Base-by-base conservation (phyloP, 1,140 invertebrate species). In the Daktulosphaira vitifoliae region DNA sequence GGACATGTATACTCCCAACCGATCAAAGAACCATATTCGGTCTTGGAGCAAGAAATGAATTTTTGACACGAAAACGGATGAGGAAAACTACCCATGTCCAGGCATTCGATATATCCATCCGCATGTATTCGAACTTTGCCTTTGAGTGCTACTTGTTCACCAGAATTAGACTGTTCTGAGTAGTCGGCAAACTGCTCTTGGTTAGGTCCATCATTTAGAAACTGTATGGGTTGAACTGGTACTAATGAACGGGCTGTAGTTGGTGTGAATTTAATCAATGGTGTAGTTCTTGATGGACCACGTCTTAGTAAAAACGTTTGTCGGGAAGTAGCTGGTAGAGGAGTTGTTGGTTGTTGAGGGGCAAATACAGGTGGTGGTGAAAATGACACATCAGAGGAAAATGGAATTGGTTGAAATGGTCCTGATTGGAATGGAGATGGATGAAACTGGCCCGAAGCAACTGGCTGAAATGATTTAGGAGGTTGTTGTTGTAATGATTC, bases 1-100 rank as follows among this genome's bases (percentile, higher is more conserved):
- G 90, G 89, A 73, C 90, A 93, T 1, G 88, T 87, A 74, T 92
- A 92, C 68, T 90, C 88, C 82, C 88, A 92, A 2, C 88, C 89
- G 0, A 88, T 74, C 0, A 90, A 80, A 20, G 81, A 78, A 33
- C 84, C 84, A 69, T 82, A 85, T 50, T 89, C 86, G 77, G 89
- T 87, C 72, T 82, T 83, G 0, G 89, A 86, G 73, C 90, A 92
- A 7, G 86, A 88, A 66, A 93, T 90, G 73, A 92, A 93, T 74
- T 91, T 90, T 74, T 84, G 86, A 74, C 90, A 93, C 1, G 88
- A 90, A 8, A 83, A 80, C 0, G 90, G 90, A 77, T 93, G 89
- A 0, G 89, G 86, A 74, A 91, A 92, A 72, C 89, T 91, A 26
- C 90, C 90, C 70, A 88, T 84, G 73, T 92, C 89, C 20, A 90